Conservation (phyloP, 1,140 invertebrate genomes). For the Mamestra configurata region DNA sequence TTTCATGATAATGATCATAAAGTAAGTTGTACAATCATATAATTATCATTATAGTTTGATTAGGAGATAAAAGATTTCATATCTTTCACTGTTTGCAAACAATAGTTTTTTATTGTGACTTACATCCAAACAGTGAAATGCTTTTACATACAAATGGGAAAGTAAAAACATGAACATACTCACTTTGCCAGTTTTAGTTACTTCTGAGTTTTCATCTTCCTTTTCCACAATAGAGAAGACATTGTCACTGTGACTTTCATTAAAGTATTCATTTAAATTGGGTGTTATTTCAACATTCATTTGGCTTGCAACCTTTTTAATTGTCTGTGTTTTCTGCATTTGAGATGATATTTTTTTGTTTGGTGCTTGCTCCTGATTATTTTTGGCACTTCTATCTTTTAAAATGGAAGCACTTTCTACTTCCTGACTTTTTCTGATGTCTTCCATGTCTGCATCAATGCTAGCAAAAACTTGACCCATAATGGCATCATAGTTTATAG, state of each 20-base stretch:
- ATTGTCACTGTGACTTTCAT: constrained; percentile 76
- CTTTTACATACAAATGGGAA: background rate
- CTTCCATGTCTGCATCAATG: constrained; percentile 76
- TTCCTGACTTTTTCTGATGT: constrained; percentile 56
- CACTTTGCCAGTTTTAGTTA: constrained; percentile 33
- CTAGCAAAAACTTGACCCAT: constrained; percentile 80
- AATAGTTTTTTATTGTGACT: too few relatives aligned
- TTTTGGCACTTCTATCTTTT: constrained; percentile 47
- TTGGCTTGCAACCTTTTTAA: background rate
- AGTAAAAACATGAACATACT: constrained; percentile 26
- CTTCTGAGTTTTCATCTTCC: constrained; percentile 55
- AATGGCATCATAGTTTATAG: constrained; percentile 73
- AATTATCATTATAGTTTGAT: too few relatives aligned
- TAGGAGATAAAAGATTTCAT: too few relatives aligned
- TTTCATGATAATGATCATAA: too few relatives aligned
- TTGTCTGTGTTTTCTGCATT: constrained; percentile 23
- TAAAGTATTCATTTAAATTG: constrained; percentile 51
- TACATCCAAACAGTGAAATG: background rate
- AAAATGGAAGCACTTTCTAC: constrained; percentile 40
- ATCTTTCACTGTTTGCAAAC: too few relatives aligned
- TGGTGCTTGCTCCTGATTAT: constrained; percentile 19
- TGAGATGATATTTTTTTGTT: constrained; percentile 38
- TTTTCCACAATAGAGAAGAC: constrained; percentile 75
- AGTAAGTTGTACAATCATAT: too few relatives aligned
- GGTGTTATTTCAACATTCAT: constrained; percentile 25